These are phyloP conservation scores for Hylaeus anthracinus DNA, from an alignment of 1,140 invertebrate species.

Conservation along the genomic window DNA sequence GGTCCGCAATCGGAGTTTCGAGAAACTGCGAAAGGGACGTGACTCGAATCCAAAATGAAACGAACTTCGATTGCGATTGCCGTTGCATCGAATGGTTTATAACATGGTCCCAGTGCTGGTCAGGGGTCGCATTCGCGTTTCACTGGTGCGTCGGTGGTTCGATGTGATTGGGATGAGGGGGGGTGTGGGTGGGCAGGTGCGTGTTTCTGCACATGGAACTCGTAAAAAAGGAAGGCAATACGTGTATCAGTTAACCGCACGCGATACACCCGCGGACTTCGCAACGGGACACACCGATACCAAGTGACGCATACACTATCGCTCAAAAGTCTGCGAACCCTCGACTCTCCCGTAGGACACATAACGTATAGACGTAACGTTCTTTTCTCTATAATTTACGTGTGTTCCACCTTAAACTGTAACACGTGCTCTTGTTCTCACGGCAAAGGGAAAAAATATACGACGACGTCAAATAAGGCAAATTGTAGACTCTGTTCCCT, in stretches of 20 bases:
- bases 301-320: neutral
- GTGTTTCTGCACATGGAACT: constrained; percentile 21
- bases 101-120: neutral
- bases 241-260: constrained; percentile 56
- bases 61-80: constrained; percentile 57
- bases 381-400: too few relatives aligned
- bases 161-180: neutral
- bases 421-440: too few relatives aligned
- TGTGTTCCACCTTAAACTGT: too few relatives aligned
- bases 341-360: neutral
- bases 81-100: constrained; percentile 46
- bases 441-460: too few relatives aligned
- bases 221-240: constrained; percentile 35
- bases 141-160: constrained; percentile 1
- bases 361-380: too few relatives aligned
- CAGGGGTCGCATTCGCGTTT: neutral
- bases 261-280: constrained; percentile 22
- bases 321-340: neutral
- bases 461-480: too few relatives aligned
- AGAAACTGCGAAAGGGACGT: too few relatives aligned
- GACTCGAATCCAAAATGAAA: constrained; percentile 22
- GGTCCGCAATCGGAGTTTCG: too few relatives aligned
- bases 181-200: neutral
- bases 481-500: too few relatives aligned
- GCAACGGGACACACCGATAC: constrained; percentile 1